Evolutionary conservation across 2,797 vertebrate genomes (phyloP).

Genomic region (Pachyuromys duprasi): DNA sequence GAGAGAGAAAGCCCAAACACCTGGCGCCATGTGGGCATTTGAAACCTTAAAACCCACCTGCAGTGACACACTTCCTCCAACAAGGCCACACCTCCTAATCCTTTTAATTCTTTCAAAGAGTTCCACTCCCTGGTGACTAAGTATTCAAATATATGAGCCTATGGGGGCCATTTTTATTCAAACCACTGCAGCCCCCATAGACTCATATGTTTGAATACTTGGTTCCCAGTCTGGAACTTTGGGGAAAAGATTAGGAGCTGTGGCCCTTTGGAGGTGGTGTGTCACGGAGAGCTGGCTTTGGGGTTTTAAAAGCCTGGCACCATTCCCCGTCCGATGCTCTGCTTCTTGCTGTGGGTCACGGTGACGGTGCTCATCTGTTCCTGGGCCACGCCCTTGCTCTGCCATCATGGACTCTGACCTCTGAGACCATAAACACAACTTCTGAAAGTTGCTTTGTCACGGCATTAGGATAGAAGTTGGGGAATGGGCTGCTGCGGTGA

Average conservation of each 20-base stretch:
- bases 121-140: background rate
- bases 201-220: too few relatives aligned
- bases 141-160: background rate
- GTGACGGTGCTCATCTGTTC: too few relatives aligned
- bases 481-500: background rate
- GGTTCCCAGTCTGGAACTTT: background rate
- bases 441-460: background rate
- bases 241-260: too few relatives aligned
- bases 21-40: background rate
- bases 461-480: background rate
- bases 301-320: background rate
- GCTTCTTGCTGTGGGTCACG: background rate
- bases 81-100: background rate
- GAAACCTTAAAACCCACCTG: background rate
- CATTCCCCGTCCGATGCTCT: background rate
- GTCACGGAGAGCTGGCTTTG: background rate
- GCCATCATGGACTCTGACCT: background rate
- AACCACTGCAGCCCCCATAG: background rate
- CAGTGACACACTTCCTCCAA: background rate
- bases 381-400: too few relatives aligned
- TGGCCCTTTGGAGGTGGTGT: background rate
- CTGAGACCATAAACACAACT: background rate
- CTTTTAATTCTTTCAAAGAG: background rate
- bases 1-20: background rate
- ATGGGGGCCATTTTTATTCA: background rate